Base-by-base conservation (phyloP, 1,140 invertebrate species). In the Eurosta solidaginis region DNA sequence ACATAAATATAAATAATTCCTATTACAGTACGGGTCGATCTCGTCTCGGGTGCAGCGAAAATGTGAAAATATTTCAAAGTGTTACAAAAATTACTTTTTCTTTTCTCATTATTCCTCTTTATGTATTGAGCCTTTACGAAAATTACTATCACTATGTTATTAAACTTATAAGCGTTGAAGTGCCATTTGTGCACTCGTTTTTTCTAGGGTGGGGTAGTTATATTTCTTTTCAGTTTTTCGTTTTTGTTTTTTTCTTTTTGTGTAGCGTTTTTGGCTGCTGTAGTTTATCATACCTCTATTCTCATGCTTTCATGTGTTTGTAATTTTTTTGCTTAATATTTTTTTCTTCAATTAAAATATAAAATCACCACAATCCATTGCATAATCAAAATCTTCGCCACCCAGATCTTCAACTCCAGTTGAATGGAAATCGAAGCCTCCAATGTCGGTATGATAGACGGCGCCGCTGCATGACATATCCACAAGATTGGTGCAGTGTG, bases 381-480 rank as follows among this genome's bases (percentile, higher is more conserved):
- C 90, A 79, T 91, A 90, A 82, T 91, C 91, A 86, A 91, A 91
- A 80, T 91, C 91, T 78, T 91, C 90, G n/a, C 90, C 90, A n/a
- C 85, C 88, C 7, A 88, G 79, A 76, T 88, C 87, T 73, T 88
- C 88, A 49, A 90, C 89, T 74, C 89, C 90, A 9, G 88, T 87
- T 33, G 90, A 90, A 80, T 91, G 90, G 20, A 88, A 88, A 79
- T 89, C 88, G 73, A 89, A 90, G 59, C 90, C 90, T 25, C 91
- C 90, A 76, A 91, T 91, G 78, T 91, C 90, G 0, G 90, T 90
- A 29, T 91, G 86, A 27, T 91, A 91, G 1, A 91, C 88, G 3
- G 89, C 90, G n/a, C 90, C 90, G 12, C 90, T 90, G 78, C 85
- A 87, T n/a, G 83, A 82, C 40, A 89, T 90, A 81, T 90, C 89